phyloP scores from a whole-genome alignment of 2,888 invertebrate species.

The Seira sanloemensis region DNA sequence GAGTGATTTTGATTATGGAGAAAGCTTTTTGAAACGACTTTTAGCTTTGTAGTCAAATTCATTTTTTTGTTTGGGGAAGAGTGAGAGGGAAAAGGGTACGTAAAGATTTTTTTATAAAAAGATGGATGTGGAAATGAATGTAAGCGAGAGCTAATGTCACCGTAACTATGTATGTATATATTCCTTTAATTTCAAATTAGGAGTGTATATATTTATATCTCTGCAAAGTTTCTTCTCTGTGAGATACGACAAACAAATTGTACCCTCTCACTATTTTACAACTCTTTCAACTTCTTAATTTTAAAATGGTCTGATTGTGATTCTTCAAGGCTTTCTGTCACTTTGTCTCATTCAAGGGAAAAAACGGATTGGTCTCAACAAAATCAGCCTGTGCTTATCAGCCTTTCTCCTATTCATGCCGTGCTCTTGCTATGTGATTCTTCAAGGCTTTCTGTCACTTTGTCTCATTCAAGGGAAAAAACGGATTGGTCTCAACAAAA shows the following conservation, averaged over 20 bases:
- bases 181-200: conserved; percentile 4
- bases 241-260: neutral
- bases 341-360: neutral
- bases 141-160: too few species aligned
- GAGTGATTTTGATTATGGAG: conserved; percentile 24
- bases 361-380: neutral
- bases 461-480: conserved; percentile 4
- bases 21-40: conserved; percentile 21
- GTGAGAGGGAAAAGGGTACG: neutral
- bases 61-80: neutral
- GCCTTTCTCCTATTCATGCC: conserved; percentile 38
- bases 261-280: neutral
- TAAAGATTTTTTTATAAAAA: too few species aligned
- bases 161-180: too few species aligned
- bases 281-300: conserved; percentile 31
- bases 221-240: neutral
- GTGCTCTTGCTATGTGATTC: neutral
- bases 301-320: conserved; percentile 21
- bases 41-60: conserved; percentile 4
- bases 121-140: too few species aligned
- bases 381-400: neutral
- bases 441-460: neutral
- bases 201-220: too few species aligned
- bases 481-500: neutral
- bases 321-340: neutral